Evolutionary conservation across 2,797 vertebrate species (phyloP).

Genomic region (Mormyrus hasselquistii): DNA sequence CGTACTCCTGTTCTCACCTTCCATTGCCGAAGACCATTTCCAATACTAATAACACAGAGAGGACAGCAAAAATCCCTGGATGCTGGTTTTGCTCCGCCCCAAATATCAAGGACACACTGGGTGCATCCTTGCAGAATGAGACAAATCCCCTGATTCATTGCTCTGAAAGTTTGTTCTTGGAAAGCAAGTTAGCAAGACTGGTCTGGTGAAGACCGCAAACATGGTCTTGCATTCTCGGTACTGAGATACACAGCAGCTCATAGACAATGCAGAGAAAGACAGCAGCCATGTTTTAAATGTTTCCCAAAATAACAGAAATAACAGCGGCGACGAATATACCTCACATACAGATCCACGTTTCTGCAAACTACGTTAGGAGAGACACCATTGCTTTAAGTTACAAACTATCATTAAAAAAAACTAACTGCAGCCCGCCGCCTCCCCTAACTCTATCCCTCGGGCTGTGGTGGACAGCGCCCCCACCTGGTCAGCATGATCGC

Average conservation of each 20-base stretch:
- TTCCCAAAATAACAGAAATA: background rate
- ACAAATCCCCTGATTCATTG: background rate
- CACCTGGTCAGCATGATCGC: conserved; percentile 63
- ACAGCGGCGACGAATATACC: background rate
- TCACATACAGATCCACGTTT: too few relatives aligned
- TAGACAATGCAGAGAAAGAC: background rate
- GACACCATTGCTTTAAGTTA: too few relatives aligned
- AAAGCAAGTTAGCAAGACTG: background rate
- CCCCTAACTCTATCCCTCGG: background rate
- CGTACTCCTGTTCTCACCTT: background rate
- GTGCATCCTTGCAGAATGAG: background rate
- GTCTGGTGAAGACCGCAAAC: background rate
- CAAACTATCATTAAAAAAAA: too few relatives aligned
- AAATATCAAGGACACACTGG: background rate
- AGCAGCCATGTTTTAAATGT: background rate
- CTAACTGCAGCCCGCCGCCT: too few relatives aligned
- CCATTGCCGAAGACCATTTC: background rate
- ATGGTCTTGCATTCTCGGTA: background rate
- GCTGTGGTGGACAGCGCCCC: background rate
- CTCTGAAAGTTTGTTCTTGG: background rate
- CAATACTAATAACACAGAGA: background rate
- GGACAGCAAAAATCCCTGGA: background rate
- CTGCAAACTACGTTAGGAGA: too few relatives aligned
- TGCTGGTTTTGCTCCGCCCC: background rate
- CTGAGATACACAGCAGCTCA: background rate